phyloP scores from a whole-genome alignment of 2,113 vertebrate genomes.

The Crotalus helleri region DNA sequence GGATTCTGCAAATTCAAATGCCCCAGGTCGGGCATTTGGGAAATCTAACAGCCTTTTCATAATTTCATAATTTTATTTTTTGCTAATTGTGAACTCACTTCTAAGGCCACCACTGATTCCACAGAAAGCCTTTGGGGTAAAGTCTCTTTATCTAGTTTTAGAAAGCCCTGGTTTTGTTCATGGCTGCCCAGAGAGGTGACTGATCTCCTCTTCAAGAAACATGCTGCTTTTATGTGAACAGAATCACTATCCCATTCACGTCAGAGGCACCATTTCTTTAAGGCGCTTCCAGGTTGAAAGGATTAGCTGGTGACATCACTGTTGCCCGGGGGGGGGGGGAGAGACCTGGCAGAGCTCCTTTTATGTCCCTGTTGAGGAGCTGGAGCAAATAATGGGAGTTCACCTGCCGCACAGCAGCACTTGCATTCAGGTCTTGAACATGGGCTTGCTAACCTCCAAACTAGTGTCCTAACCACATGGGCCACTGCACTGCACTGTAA shows the following conservation, averaged over 20 bases:
- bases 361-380: too few relatives aligned
- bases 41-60: neutral
- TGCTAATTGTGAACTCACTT: neutral
- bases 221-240: neutral
- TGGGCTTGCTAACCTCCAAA: neutral
- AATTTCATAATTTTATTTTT: neutral
- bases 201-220: neutral
- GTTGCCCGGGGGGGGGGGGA: too few relatives aligned
- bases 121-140: neutral
- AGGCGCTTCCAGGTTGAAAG: neutral
- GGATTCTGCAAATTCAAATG: neutral
- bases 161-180: neutral
- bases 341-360: too few relatives aligned
- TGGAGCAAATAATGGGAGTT: too few relatives aligned
- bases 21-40: neutral
- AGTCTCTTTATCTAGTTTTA: neutral
- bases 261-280: neutral
- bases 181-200: neutral
- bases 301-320: too few relatives aligned
- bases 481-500: neutral
- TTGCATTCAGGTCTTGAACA: neutral
- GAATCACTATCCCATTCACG: neutral
- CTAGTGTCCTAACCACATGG: neutral
- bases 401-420: too few relatives aligned
- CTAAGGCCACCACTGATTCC: neutral